phyloP scores from a whole-genome alignment of 2,113 vertebrate species.

The Cnemophilus loriae region DNA sequence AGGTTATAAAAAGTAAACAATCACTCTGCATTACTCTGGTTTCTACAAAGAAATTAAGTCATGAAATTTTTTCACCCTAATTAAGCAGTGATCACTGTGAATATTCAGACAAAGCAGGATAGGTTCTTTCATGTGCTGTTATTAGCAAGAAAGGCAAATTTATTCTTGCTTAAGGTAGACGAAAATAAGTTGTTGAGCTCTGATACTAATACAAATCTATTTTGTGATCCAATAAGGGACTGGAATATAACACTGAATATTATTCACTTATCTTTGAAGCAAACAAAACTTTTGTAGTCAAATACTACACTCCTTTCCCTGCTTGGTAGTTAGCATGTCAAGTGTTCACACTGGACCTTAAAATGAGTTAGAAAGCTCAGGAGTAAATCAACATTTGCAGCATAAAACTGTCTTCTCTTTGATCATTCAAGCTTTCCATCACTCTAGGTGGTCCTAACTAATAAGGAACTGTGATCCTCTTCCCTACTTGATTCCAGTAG shows the following conservation, averaged over 20 bases:
- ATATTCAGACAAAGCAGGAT: neutral
- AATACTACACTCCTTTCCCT: neutral
- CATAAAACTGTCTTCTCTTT: constrained; percentile 58
- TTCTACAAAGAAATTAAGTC: neutral
- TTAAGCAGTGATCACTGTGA: neutral
- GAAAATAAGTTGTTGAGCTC: neutral
- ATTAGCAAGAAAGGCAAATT: neutral
- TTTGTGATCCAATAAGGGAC: neutral
- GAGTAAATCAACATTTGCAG: constrained; percentile 49
- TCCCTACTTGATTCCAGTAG: constrained; percentile 42
- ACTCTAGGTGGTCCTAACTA: constrained; percentile 70
- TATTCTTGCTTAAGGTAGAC: neutral
- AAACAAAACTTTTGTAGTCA: neutral
- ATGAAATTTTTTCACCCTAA: neutral
- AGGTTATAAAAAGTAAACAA: neutral
- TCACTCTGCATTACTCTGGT: neutral
- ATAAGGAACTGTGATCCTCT: constrained; percentile 56
- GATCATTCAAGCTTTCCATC: constrained; percentile 64
- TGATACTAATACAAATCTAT: neutral
- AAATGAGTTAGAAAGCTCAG: constrained; percentile 47
- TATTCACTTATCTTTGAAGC: neutral
- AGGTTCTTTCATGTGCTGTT: neutral
- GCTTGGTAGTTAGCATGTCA: neutral
- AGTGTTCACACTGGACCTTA: neutral
- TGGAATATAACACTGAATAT: neutral